phyloP scores from a whole-genome alignment of 2,797 vertebrate genomes.

The Sebastes hopkinsi region DNA sequence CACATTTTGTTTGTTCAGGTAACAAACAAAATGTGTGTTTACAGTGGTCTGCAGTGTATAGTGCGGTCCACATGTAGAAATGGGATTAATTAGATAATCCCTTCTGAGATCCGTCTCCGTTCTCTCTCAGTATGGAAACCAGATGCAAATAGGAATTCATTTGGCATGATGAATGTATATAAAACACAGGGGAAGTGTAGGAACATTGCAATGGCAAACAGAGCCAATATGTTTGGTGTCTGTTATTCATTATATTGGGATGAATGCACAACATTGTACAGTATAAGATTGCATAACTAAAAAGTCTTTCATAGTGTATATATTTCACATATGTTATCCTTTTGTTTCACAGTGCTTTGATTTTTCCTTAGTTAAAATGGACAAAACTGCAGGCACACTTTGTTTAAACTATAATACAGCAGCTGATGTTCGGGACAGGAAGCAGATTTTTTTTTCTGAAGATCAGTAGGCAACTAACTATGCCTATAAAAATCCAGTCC shows the following conservation, averaged over 20 bases:
- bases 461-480: not conserved
- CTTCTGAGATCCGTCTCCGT: conserved; percentile 20
- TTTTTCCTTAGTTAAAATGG: not conserved
- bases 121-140: conserved; percentile 46
- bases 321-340: not conserved
- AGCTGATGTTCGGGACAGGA: conserved; percentile 5
- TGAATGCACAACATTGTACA: conserved; percentile 4
- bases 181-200: conserved; percentile 33
- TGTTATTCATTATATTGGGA: conserved; percentile 24
- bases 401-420: not conserved
- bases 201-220: conserved; percentile 1
- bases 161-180: conserved; percentile 37
- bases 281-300: not conserved
- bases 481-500: not conserved
- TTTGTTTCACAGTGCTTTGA: not conserved
- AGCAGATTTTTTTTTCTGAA: not conserved
- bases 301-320: not conserved
- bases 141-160: conserved; percentile 51
- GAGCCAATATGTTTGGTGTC: not conserved
- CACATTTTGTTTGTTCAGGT: conserved; percentile 7
- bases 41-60: not conserved
- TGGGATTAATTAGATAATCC: conserved; percentile 45
- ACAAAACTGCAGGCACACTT: conserved; percentile 1
- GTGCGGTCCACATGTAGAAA: not conserved
- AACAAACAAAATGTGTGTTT: conserved; percentile 10